These are phyloP conservation scores for Callinectes sapidus DNA, from an alignment of 2,888 invertebrate species.

Conservation along the genomic window DNA sequence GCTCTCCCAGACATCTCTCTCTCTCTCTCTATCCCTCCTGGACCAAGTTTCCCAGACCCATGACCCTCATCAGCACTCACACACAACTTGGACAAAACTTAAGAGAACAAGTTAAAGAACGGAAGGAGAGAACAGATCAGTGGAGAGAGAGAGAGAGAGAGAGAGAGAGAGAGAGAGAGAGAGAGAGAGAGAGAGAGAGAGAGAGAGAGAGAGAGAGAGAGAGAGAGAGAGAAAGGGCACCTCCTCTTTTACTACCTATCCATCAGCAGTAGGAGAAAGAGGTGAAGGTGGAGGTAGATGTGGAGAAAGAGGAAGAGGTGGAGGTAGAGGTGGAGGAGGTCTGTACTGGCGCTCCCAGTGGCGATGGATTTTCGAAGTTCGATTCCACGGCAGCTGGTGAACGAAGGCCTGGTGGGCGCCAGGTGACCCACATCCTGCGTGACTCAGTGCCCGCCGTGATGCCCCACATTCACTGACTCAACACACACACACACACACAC, in stretches of 20 bases:
- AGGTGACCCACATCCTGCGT: background rate
- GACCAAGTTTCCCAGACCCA: background rate
- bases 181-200: background rate
- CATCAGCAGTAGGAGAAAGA: background rate
- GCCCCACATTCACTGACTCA: background rate
- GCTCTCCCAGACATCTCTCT: background rate
- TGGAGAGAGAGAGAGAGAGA: background rate
- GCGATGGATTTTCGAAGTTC: conserved; percentile 26
- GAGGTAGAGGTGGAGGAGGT: background rate
- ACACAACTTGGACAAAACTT: conserved; percentile 23
- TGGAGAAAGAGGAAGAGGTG: too few relatives aligned
- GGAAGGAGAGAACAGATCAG: conserved; percentile 28
- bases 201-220: background rate
- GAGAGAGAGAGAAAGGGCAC: background rate
- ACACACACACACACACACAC: background rate
- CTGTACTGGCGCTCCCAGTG: background rate
- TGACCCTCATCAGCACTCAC: conserved; percentile 17
- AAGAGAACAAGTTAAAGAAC: conserved; percentile 9
- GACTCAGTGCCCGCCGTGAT: background rate
- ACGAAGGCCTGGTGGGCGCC: background rate
- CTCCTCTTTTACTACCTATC: background rate
- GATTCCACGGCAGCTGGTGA: conserved; percentile 21
- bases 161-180: background rate
- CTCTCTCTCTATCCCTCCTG: background rate
- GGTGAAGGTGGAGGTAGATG: background rate